A percentile compares a stretch with the other conserved stretches of the same genome.
These are phyloP conservation scores for Drosophila tanythrix DNA, from an alignment of 2,888 invertebrate species.

Conservation along the genomic window DNA sequence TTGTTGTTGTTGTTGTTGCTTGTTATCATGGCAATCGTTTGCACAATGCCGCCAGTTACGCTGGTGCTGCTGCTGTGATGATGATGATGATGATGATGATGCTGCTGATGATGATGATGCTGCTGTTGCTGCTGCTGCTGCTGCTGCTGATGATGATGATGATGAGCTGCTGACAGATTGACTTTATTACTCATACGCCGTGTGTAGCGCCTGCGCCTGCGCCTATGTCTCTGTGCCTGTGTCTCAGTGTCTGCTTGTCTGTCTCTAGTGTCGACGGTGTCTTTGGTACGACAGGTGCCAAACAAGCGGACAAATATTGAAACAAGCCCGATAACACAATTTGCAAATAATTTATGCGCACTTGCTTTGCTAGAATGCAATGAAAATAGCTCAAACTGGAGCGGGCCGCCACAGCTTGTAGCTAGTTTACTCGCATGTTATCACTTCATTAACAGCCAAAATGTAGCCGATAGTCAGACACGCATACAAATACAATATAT, in stretches of 20 bases:
- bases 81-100: neutral
- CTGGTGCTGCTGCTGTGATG: constrained; percentile 16
- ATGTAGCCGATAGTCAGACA: constrained; percentile 20
- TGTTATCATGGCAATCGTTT: constrained; percentile 57
- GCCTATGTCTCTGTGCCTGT: neutral
- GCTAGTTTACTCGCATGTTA: constrained; percentile 41
- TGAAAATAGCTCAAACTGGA: constrained; percentile 30
- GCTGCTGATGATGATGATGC: too few species aligned
- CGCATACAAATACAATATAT: neutral
- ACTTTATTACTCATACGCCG: constrained; percentile 77
- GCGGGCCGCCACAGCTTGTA: constrained; percentile 15
- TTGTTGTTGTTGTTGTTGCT: constrained; percentile 28
- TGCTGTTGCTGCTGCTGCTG: neutral
- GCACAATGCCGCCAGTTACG: constrained; percentile 36
- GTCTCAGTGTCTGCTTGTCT: constrained; percentile 11
- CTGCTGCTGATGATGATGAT: constrained; percentile 4
- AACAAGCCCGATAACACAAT: constrained; percentile 61
- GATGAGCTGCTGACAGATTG: constrained; percentile 58
- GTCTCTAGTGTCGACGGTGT: neutral
- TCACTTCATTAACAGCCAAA: constrained; percentile 46
- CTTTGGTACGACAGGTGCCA: constrained; percentile 67
- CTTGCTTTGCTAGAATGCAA: constrained; percentile 42
- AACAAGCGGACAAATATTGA: constrained; percentile 65
- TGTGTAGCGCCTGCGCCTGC: constrained; percentile 34
- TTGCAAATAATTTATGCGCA: constrained; percentile 66